These are phyloP conservation scores for Nanorana parkeri DNA, from an alignment of 2,113 vertebrate genomes.

Conservation along the genomic window DNA sequence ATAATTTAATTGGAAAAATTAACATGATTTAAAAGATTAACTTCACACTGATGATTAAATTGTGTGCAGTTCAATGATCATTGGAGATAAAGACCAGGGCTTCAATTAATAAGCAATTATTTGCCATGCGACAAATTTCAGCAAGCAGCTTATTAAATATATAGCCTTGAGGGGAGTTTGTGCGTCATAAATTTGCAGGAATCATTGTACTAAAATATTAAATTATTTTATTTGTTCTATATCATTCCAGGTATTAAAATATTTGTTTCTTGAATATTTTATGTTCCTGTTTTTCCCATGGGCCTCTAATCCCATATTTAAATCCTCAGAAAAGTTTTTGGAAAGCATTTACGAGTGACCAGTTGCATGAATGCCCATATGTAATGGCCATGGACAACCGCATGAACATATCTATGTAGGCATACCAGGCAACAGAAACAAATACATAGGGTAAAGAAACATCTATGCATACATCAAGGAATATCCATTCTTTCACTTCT, in stretches of 20 bases:
- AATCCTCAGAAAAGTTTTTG: too few species aligned
- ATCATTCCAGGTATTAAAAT: neutral
- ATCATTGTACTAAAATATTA: slow-evolving; percentile 30
- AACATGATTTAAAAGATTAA: slow-evolving; percentile 47
- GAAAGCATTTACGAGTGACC: too few species aligned
- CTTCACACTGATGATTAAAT: slow-evolving; percentile 45
- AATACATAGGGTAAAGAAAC: too few species aligned
- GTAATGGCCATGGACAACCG: too few species aligned
- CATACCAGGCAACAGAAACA: too few species aligned
- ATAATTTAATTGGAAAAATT: slow-evolving; percentile 46
- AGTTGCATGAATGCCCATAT: too few species aligned
- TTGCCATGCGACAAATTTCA: slow-evolving; percentile 31
- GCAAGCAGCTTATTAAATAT: slow-evolving; percentile 41
- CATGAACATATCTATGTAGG: too few species aligned
- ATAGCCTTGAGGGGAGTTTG: slow-evolving; percentile 13
- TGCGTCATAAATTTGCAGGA: neutral
- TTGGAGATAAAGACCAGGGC: slow-evolving; percentile 49
- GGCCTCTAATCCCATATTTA: too few species aligned
- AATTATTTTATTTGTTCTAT: slow-evolving; percentile 13
- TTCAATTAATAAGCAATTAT: slow-evolving; percentile 44
- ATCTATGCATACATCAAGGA: too few species aligned
- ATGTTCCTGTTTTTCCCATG: too few species aligned
- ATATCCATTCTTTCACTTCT: too few species aligned
- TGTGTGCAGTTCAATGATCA: slow-evolving; percentile 43
- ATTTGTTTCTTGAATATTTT: too few species aligned